Evolutionary conservation across 2,113 vertebrate species (phyloP), one percentile per base, ranked within the genome.

Genomic region (Caloenas nicobarica): DNA sequence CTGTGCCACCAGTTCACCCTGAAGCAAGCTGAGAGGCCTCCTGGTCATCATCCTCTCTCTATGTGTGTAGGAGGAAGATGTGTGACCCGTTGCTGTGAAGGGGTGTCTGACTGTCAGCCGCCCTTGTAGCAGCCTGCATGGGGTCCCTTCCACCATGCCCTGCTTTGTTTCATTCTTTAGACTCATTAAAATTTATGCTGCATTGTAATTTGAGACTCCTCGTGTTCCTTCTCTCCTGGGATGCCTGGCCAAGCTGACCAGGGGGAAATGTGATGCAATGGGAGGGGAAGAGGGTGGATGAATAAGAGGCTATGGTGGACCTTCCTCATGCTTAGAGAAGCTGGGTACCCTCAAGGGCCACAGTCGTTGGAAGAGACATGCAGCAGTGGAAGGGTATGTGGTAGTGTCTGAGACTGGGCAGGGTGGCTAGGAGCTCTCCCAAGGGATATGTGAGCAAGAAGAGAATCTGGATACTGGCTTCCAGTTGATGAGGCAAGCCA

Each of bases 361-460:
- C 22, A 14, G 50, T 23, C 14, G 10, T 3, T 33, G 17, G 28
- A 38, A 36, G 11, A 38, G 10, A 22, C 8, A 22, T 33, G 28
- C 16, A 28, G 5, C 3, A 1, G 4, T 34, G 9, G 33, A 51
- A 13, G 9, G 6, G 4, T 31, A 17, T 22, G 13, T n/a, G 11
- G 4, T 14, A 4, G 26, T 48, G 11, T 13, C 5, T 8, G 28
- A 38, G 7, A 7, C 10, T 6, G 13, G 5, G 22, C 38, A 23
- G 9, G 11, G 7, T 25, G 9, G 15, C 14, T 16, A 6, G 16
- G 8, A 50, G 10, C 5, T 19, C 6, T 10, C 16, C 12, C 23
- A 15, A 5, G 28, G n/a, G 23, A 14, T 7, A 18, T 5, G 11
- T 18, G 23, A 56, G 7, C 6, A 38, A 7, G 4, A 24, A 18